Percentiles rank a stretch among this genome's conserved stretches.
Conservation (phyloP, 2,888 invertebrate species). For the Dione juno region DNA sequence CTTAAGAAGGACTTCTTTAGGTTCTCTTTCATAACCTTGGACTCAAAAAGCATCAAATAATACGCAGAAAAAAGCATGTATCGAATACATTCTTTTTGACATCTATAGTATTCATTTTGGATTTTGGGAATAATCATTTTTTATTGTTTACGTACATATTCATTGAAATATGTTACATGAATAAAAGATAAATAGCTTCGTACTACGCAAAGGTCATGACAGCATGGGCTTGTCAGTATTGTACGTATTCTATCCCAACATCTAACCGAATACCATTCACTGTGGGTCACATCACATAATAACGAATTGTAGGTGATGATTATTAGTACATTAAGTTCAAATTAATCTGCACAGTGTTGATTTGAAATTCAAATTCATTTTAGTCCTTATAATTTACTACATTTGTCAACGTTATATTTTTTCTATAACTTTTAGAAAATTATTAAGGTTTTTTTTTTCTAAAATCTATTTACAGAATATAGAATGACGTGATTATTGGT, state of each 20-base stretch:
- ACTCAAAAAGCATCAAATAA: not conserved
- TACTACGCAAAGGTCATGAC: not conserved
- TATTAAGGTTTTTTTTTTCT: too few species aligned
- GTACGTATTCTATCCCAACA: not conserved
- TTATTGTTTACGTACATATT: not conserved
- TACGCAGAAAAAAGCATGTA: not conserved
- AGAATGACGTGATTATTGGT: not conserved
- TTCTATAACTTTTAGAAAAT: too few species aligned
- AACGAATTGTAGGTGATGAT: too few species aligned
- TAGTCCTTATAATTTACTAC: too few species aligned
- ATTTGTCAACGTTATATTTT: too few species aligned
- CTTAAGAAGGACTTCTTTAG: too few species aligned
- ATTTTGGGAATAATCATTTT: not conserved
- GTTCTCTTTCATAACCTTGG: not conserved
- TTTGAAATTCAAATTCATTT: too few species aligned
- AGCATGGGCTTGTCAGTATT: slow-evolving; percentile 2
- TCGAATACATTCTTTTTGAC: not conserved
- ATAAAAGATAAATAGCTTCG: not conserved
- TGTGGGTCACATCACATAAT: not conserved
- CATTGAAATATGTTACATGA: not conserved
- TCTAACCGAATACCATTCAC: slow-evolving; percentile 4
- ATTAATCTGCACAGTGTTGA: too few species aligned
- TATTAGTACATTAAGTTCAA: too few species aligned
- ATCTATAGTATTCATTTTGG: not conserved
- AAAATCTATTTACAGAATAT: too few species aligned